Base-by-base conservation (phyloP, 2,888 invertebrate species). In the Aphrophora alni region DNA sequence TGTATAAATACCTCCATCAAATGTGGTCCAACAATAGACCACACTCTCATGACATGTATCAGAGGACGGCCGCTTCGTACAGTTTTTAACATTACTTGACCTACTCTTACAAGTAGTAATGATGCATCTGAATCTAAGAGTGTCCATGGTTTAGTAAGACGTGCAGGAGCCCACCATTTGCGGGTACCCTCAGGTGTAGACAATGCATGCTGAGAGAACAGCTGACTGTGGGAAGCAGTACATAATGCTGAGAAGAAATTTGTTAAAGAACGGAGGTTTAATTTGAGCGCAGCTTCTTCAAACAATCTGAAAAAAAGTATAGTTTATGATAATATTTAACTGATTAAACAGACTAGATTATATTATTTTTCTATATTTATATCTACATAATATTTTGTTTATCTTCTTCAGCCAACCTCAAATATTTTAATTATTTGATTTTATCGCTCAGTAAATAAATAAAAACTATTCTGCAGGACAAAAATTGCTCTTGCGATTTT, bases 11-110 rank as follows among this genome's bases (percentile, higher is more conserved):
- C 95, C 92, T 98, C 97, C 93, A 98, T 97, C 79, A 98, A 93
- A 88, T 98, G 97, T 0, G 97, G 95, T 0, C 97, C 96, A 0
- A 97, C 94, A 0, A 97, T 94, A 14, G 95, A 95, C 98, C 98
- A 98, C 38, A 90, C 93, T 84, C 95, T 94, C 93, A 98, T 95
- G 77, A 97, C 93, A 87, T 98, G 98, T 70, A 97, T 92, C 28
- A 98, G 89, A 0, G 98, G 98, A 0, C 98, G 88, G 0, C 97
- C 95, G 75, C 97, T 96, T 81, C 95, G 91, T 14, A 97, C 93
- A 78, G 97, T 96, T 85, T 95, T 94, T 83, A 98, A 89, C 85
- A 97, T 94, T 0, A 97, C 95, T 87, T 97, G 97, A 0, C 96
- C 96, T 28, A 97, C 93, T 80, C 97, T 91, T 85, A 96, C 95